Percentiles rank a stretch among this genome's conserved stretches.
These are phyloP conservation scores for Ammodramus savannarum DNA, from an alignment of 2,113 vertebrate genomes.

Conservation along the genomic window DNA sequence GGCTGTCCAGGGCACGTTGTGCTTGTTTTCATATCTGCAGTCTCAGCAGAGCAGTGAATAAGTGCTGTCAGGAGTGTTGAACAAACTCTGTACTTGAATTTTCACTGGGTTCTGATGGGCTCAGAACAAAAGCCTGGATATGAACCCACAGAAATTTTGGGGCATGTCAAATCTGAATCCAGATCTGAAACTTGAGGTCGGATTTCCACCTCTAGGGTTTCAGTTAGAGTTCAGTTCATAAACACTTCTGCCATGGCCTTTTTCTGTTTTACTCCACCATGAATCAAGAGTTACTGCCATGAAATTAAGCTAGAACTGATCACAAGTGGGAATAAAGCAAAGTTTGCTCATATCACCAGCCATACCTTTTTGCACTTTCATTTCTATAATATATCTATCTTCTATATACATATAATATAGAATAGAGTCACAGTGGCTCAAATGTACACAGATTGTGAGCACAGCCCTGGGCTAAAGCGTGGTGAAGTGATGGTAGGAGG, in stretches of 20 bases:
- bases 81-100: background rate
- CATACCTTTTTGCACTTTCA: background rate
- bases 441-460: too few species aligned
- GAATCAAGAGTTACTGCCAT: background rate
- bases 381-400: background rate
- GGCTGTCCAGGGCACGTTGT: background rate
- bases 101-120: background rate
- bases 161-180: background rate
- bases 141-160: background rate
- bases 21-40: background rate
- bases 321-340: background rate
- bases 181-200: slow-evolving; percentile 13
- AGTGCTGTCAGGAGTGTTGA: background rate
- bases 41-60: background rate
- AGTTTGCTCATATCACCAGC: background rate
- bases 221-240: slow-evolving; percentile 11
- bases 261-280: background rate
- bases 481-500: background rate
- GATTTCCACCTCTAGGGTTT: slow-evolving; percentile 6
- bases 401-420: background rate
- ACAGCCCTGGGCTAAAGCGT: background rate
- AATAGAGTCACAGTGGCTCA: background rate
- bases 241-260: background rate
- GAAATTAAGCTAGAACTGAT: background rate
- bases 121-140: slow-evolving; percentile 26